Evolutionary conservation across 2,113 vertebrate genomes (phyloP).

Genomic region (Pyxicephalus adspersus): DNA sequence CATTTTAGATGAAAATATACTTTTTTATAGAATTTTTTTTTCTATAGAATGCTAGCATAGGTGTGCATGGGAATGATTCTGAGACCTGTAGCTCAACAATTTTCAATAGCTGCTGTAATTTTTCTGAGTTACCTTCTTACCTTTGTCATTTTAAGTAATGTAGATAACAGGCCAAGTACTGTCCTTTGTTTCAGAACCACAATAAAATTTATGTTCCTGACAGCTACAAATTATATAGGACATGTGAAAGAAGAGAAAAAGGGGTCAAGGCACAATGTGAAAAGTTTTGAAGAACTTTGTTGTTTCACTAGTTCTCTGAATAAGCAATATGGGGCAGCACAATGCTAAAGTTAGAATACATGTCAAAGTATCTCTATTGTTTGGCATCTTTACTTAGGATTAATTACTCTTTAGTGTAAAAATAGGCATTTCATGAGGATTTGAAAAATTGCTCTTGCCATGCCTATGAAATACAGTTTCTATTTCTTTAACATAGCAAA

Average conservation of each 20-base stretch:
- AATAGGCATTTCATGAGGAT: conserved; percentile 13
- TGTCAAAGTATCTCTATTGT: conserved; percentile 15
- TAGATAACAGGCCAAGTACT: conserved; percentile 28
- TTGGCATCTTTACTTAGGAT: not conserved
- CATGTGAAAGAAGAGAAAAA: conserved; percentile 13
- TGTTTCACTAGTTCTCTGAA: conserved; percentile 10
- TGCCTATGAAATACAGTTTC: no score
- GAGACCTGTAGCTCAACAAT: conserved; percentile 13
- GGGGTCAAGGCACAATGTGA: not conserved
- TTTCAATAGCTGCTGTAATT: conserved; percentile 10
- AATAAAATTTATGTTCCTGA: conserved; percentile 45
- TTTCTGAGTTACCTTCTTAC: conserved; percentile 10
- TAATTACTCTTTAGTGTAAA: not conserved
- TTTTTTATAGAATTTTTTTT: no score
- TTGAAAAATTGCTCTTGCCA: not conserved
- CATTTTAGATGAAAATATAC: no score
- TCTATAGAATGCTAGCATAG: not conserved
- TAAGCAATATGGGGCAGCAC: not conserved
- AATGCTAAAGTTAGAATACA: not conserved
- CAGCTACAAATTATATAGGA: conserved; percentile 36
- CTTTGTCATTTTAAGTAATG: conserved; percentile 33
- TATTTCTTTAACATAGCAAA: no score
- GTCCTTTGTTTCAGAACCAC: conserved; percentile 41
- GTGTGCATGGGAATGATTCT: conserved; percentile 8
- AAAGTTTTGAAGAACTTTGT: conserved; percentile 13